Evolutionary conservation across 2,113 vertebrate species (phyloP).

Genomic region (Dryoscopus gambensis): DNA sequence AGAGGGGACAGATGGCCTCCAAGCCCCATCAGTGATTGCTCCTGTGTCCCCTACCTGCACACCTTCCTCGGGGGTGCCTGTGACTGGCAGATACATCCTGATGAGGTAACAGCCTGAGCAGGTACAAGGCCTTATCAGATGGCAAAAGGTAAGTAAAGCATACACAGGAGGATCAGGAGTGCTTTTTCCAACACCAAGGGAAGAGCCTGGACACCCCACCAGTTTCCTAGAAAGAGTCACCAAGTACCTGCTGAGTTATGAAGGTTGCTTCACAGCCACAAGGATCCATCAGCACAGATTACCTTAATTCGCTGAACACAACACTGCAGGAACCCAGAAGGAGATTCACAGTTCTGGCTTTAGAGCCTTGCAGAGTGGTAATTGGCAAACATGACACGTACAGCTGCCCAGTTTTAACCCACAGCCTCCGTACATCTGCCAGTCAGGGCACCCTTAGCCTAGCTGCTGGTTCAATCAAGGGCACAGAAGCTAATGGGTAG

Average conservation of each 20-base stretch:
- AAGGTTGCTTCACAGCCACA: background rate
- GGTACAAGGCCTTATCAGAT: background rate
- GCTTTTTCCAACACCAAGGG: background rate
- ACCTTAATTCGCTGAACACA: background rate
- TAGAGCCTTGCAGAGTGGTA: background rate
- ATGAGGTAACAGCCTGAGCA: fast-evolving
- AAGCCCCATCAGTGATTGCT: background rate
- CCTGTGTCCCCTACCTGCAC: fast-evolving
- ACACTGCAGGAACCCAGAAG: background rate
- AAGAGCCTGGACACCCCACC: background rate
- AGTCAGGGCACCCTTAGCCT: background rate
- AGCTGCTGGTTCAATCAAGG: background rate
- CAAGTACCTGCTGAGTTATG: background rate
- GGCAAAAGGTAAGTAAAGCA: background rate
- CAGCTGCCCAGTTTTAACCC: background rate
- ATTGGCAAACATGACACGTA: background rate
- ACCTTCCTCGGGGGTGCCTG: fast-evolving
- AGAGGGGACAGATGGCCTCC: background rate
- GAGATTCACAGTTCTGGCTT: background rate
- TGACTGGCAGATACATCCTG: background rate
- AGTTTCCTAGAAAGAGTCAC: background rate
- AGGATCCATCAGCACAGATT: background rate
- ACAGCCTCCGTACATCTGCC: background rate
- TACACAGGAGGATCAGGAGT: fast-evolving
- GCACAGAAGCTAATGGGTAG: background rate